Base-by-base conservation (phyloP, 2,797 vertebrate genomes). In the Karalla daura region DNA sequence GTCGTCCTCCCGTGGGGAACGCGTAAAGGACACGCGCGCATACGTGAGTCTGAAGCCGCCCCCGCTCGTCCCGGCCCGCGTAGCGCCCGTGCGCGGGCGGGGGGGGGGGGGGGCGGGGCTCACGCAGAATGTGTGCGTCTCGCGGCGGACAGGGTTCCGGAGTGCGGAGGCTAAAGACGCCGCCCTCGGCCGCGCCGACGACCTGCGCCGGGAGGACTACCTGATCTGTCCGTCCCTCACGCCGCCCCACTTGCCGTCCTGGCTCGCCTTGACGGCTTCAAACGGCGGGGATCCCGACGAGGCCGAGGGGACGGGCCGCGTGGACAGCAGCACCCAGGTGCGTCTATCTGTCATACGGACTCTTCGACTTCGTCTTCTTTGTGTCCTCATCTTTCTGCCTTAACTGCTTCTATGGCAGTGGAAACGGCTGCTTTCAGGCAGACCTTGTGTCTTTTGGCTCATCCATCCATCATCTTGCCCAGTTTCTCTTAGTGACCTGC, bases 41-140 rank as follows among this genome's bases (percentile, higher is more conserved):
- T 98, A 77, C 91, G 96, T 98, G 81, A 95, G 95, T 93, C 14
- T 15, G 47, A 25, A 21, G 1, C n/a, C 1, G 0, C 1, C 3
- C n/a, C 23, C 4, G 3, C 7, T 10, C 3, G 5, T n/a, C 1
- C 1, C 18, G 0, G n/a, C 5, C n/a, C 4, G 11, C 21, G 33
- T 5, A 7, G 9, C 2, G 11, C 30, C 0, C 25, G 14, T 40
- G 12, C 44, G 6, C 2, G 15, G 10, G n/a, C n/a, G n/a, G n/a
- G n/a, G n/a, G n/a, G n/a, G n/a, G n/a, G n/a, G n/a, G n/a, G n/a
- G n/a, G n/a, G n/a, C n/a, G n/a, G n/a, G n/a, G 43, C 4, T 52
- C 4, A 14, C 2, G 0, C 13, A 13, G 5, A n/a, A 8, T 35
- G 21, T 62, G 28, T 5, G 3, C 39, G 3, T 55, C 17, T 80